phyloP scores from a whole-genome alignment of 2,888 invertebrate species.

The Epinotia brunnichana region DNA sequence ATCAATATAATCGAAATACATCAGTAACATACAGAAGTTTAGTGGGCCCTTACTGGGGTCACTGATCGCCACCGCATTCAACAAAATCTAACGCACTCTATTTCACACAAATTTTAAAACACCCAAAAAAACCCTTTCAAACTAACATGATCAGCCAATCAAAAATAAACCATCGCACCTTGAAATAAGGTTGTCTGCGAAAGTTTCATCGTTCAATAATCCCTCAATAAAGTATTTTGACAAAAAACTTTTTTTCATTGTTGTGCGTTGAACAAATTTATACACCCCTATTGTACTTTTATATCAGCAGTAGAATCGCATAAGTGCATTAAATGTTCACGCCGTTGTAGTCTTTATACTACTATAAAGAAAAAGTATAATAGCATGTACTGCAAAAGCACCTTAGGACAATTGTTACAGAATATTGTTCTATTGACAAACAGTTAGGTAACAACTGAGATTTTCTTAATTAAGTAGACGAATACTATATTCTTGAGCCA shows the following conservation, averaged over 20 bases:
- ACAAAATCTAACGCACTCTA: conserved; percentile 3
- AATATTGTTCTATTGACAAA: neutral
- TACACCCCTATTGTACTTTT: conserved; percentile 28
- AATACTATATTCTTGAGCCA: neutral
- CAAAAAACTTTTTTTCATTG: conserved; percentile 26
- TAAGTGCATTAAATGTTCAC: neutral
- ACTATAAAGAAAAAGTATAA: neutral
- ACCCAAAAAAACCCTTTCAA: conserved; percentile 18
- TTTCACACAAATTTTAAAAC: conserved; percentile 9
- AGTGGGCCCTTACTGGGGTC: neutral
- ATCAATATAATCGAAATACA: neutral
- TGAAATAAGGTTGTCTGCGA: neutral
- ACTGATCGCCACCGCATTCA: neutral
- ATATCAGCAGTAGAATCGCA: neutral
- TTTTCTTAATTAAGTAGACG: neutral
- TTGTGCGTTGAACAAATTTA: conserved; percentile 31
- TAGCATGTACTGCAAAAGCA: neutral
- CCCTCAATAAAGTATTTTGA: conserved; percentile 17
- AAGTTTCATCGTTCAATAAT: neutral
- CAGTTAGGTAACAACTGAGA: neutral
- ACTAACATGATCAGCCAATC: neutral
- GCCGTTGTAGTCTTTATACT: neutral
- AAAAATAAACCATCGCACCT: neutral
- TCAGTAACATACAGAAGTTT: neutral
- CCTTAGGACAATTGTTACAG: neutral